phyloP scores from a whole-genome alignment of 2,888 invertebrate genomes.

The Eupithecia dodoneata region DNA sequence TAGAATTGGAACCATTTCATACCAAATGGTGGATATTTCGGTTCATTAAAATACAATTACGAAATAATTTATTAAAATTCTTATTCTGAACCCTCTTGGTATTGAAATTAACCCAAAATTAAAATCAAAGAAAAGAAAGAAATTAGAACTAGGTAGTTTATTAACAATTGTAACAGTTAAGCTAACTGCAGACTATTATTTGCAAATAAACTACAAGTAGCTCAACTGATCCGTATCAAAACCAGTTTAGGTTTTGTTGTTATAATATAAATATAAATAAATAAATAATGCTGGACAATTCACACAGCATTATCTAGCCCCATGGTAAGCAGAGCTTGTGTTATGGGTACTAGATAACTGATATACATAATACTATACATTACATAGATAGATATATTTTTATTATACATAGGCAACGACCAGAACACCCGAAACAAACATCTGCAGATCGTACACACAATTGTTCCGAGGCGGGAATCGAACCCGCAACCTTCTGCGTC shows the following conservation, averaged over 20 bases:
- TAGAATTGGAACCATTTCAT: background rate
- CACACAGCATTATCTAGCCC: too few species aligned
- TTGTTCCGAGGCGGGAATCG: too few species aligned
- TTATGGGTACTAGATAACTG: too few species aligned
- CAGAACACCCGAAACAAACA: too few species aligned
- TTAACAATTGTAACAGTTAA: background rate
- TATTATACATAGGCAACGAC: too few species aligned
- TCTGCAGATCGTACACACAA: too few species aligned
- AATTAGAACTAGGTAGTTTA: background rate
- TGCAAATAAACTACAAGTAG: background rate
- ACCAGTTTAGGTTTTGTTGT: background rate
- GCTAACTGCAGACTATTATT: background rate
- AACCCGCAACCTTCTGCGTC: too few species aligned
- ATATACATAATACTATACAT: too few species aligned
- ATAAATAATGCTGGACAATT: too few species aligned
- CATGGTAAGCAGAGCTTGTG: too few species aligned
- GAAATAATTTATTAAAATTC: background rate
- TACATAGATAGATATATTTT: too few species aligned
- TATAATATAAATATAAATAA: too few species aligned
- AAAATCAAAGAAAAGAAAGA: background rate
- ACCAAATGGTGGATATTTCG: background rate
- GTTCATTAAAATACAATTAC: background rate
- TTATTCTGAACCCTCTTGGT: background rate
- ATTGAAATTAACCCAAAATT: background rate
- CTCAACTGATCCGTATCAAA: background rate